Base-by-base conservation (phyloP, 1,140 invertebrate species). In the Drosophila sechellia region DNA sequence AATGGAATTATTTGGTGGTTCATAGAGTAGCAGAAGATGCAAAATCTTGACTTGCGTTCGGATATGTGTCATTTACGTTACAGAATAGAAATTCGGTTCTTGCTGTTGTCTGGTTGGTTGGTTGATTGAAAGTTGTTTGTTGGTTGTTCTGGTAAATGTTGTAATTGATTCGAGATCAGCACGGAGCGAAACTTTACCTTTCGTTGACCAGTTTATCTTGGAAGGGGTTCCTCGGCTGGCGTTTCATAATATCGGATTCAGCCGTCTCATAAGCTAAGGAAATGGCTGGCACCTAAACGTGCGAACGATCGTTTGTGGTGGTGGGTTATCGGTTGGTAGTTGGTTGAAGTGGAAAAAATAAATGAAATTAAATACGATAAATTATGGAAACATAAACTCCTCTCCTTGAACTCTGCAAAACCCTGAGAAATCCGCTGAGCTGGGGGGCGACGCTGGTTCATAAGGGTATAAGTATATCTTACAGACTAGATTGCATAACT, bases 211-310 rank as follows among this genome's bases (percentile, higher is more conserved):
- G 96, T 94, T 98, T 98, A 95, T 99, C 98, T 93, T 94, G 95
- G 94, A 96, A 95, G 93, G 98, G 97, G 93, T 99, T 98, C 96
- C 99, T 96, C 93, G 99, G 99, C 94, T 96, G 96, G 93, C 98
- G 96, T 95, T 99, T 99, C 99, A 99, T 99, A 94, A 99, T 99
- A 96, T 99, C 99, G 93, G 97, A 98, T 95, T 99, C 99, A 91
- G 99, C 98, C 94, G 98, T 96, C 95, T 99, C 99, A 95, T 99
- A 99, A 93, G 99, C 98, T 94, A 99, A 95, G 91, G 99, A 99
- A 95, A 99, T 99, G 94, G 99, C 99, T 93, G 98, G 99, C 93
- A 99, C 96, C 97, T 98, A 94, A 72, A 52, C 58, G 83, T 72
- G 76, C 83, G 48, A 81, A 57, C 70, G 64, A 54, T 37, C n/a